Percentiles rank a stretch among this genome's conserved stretches.
These are phyloP conservation scores for Chauna torquata DNA, from an alignment of 2,113 vertebrate species.

Conservation along the genomic window DNA sequence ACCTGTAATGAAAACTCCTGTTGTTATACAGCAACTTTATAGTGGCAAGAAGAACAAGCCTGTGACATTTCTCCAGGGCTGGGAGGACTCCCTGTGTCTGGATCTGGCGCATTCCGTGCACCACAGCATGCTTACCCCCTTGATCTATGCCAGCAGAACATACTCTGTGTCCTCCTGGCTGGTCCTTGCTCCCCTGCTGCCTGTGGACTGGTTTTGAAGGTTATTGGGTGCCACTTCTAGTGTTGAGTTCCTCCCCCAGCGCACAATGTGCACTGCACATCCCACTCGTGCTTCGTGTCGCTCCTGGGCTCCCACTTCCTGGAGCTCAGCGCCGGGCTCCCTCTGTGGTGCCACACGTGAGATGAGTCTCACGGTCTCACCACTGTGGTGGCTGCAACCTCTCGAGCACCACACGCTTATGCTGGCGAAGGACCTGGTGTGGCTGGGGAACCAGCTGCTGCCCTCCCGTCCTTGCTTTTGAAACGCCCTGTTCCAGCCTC, in stretches of 20 bases:
- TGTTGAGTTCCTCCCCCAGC: background rate
- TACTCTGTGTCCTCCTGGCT: background rate
- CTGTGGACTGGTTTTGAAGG: background rate
- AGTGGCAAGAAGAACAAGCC: background rate
- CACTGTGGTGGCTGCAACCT: background rate
- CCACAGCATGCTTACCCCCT: background rate
- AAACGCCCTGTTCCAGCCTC: background rate
- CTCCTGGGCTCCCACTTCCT: background rate
- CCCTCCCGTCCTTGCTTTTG: background rate
- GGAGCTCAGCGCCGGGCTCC: background rate
- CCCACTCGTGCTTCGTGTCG: background rate
- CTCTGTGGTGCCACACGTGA: background rate
- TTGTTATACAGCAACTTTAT: background rate
- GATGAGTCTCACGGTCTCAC: background rate
- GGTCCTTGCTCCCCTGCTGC: background rate
- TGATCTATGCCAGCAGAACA: background rate
- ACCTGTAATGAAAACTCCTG: background rate
- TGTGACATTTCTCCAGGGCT: background rate
- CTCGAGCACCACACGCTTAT: rapidly evolving
- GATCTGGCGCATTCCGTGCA: background rate
- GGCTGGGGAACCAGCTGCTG: background rate
- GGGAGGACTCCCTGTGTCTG: too few species aligned
- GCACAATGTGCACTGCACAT: rapidly evolving
- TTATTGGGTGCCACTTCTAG: too few species aligned
- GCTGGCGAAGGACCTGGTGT: background rate